Percentiles rank a stretch among this genome's conserved stretches.
Conservation (phyloP, 2,888 invertebrate species). For the Mechanitis messenoides region DNA sequence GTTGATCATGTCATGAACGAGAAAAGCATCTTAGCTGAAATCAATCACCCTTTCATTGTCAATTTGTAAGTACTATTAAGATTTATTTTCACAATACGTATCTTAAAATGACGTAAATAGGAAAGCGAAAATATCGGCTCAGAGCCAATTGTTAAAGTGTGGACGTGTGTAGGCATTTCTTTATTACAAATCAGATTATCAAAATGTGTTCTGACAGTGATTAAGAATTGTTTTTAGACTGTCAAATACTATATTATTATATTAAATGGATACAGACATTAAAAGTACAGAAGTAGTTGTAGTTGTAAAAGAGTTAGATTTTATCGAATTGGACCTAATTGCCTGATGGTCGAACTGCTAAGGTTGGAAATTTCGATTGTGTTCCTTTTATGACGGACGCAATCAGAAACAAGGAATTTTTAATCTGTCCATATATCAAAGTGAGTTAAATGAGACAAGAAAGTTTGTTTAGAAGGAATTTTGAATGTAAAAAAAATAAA, state of each 20-base stretch:
- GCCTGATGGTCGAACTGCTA: no score
- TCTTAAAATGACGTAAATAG: slow-evolving; percentile 36
- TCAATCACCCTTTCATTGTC: slow-evolving; percentile 97
- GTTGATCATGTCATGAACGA: slow-evolving; percentile 98
- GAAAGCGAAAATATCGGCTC: slow-evolving; percentile 41
- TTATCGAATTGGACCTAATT: no score
- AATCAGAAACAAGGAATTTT: no score
- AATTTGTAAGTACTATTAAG: slow-evolving; percentile 70
- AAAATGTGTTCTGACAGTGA: slow-evolving; percentile 10
- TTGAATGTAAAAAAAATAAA: no score
- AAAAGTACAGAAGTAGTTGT: no score
- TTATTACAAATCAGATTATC: slow-evolving; percentile 17
- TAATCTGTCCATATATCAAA: no score
- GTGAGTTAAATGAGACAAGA: no score
- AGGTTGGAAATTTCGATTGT: no score
- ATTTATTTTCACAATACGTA: slow-evolving; percentile 9
- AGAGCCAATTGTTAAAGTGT: slow-evolving; percentile 40
- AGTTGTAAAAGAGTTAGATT: no score
- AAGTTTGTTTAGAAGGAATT: no score
- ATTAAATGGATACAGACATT: no score
- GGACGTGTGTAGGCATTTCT: slow-evolving; percentile 11
- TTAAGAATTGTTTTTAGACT: neutral
- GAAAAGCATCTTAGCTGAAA: slow-evolving; percentile 92
- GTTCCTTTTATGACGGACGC: no score
- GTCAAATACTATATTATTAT: neutral